phyloP scores from a whole-genome alignment of 2,888 invertebrate genomes.

The Meiosimyza platycephala region DNA sequence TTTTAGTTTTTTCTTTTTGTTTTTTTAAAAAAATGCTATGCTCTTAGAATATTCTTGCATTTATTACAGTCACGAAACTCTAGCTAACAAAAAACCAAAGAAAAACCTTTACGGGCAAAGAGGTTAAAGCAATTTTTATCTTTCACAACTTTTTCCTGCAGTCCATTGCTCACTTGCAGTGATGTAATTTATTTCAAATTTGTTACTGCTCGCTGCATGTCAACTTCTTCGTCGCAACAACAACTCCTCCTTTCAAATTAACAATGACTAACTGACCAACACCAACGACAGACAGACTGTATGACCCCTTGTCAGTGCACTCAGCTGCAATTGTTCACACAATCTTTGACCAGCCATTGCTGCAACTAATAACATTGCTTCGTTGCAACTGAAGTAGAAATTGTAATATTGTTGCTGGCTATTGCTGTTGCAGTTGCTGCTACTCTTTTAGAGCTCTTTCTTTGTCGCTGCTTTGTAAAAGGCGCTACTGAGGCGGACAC shows the following conservation, averaged over 20 bases:
- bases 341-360: slow-evolving; percentile 3
- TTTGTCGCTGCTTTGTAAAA: not conserved
- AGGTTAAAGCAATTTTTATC: no score
- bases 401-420: slow-evolving; percentile 4
- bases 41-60: no score
- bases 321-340: slow-evolving; percentile 21
- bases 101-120: no score
- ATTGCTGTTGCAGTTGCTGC: not conserved
- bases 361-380: not conserved
- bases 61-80: no score
- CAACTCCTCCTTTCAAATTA: slow-evolving; percentile 5
- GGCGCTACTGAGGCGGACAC: not conserved
- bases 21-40: no score
- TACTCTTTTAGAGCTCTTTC: not conserved
- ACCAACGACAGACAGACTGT: slow-evolving; percentile 11
- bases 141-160: no score
- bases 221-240: not conserved
- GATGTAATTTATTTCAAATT: slow-evolving; percentile 21
- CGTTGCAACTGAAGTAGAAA: no score
- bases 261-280: slow-evolving; percentile 14
- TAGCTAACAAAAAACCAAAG: no score
- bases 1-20: no score
- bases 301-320: not conserved
- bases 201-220: slow-evolving; percentile 1
- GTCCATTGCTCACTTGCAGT: not conserved